A percentile compares a stretch with the other conserved stretches of the same genome.
phyloP scores from a whole-genome alignment of 1,140 invertebrate species.

The Drosophila pallidifrons region DNA sequence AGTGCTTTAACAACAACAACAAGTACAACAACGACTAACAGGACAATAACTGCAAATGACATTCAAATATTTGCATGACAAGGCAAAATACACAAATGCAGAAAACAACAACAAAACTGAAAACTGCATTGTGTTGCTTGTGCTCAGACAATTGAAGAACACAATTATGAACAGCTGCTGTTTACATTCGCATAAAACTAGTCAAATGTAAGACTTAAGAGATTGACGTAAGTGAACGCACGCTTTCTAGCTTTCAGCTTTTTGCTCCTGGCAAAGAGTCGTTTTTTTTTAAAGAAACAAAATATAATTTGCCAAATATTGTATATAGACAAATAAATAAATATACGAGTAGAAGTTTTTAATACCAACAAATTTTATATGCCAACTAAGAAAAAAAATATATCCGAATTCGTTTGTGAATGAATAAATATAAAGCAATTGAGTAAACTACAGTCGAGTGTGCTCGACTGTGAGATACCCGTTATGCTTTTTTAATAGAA shows the following conservation, averaged over 20 bases:
- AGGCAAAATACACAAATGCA: slow-evolving; percentile 2
- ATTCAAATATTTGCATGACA: slow-evolving; percentile 30
- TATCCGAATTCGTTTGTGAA: too few species aligned
- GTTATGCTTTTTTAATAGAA: too few species aligned
- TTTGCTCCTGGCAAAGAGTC: neutral
- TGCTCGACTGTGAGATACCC: too few species aligned
- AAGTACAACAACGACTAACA: slow-evolving; percentile 9
- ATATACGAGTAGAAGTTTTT: too few species aligned
- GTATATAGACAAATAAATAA: too few species aligned
- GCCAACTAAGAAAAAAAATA: too few species aligned
- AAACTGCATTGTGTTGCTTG: neutral
- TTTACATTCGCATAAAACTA: slow-evolving; percentile 15
- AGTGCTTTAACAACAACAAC: slow-evolving; percentile 15
- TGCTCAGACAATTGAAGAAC: slow-evolving; percentile 7
- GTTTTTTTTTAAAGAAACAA: too few species aligned
- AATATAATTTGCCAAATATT: too few species aligned
- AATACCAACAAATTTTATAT: too few species aligned
- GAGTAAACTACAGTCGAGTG: too few species aligned
- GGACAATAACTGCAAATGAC: slow-evolving; percentile 12
- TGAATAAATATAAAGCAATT: too few species aligned
- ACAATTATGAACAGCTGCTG: neutral
- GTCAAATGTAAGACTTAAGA: slow-evolving; percentile 6
- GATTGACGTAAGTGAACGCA: slow-evolving; percentile 3
- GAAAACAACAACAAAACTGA: neutral
- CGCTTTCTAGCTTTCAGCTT: neutral